phyloP scores from a whole-genome alignment of 2,888 invertebrate genomes.

The Agapostemon virescens region DNA sequence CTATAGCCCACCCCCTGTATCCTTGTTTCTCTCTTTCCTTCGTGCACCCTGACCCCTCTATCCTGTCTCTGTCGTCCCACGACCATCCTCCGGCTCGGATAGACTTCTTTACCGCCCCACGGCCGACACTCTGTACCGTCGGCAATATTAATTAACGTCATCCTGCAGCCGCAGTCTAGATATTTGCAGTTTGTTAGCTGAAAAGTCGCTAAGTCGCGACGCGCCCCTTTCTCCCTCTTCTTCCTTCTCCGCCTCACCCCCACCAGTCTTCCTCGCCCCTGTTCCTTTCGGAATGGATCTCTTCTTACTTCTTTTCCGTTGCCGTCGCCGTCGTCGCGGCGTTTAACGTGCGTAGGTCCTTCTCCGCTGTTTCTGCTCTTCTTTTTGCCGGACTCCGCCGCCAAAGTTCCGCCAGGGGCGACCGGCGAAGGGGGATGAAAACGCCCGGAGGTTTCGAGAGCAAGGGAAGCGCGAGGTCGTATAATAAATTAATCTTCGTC shows the following conservation, averaged over 20 bases:
- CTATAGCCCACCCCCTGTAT: conserved; percentile 28
- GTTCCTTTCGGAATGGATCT: conserved; percentile 10
- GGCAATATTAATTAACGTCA: conserved; percentile 76
- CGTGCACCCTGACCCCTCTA: conserved; percentile 7
- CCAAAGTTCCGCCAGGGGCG: not conserved
- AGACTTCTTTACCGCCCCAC: conserved; percentile 53
- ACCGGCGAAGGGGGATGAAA: conserved; percentile 14
- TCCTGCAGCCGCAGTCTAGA: conserved; percentile 68
- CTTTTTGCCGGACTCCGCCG: not conserved
- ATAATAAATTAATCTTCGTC: conserved; percentile 72
- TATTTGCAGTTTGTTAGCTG: conserved; percentile 72
- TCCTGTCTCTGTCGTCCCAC: conserved; percentile 27
- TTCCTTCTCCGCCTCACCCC: no score
- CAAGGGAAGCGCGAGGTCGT: conserved; percentile 67
- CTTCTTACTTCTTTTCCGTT: conserved; percentile 16
- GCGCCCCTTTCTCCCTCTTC: conserved; percentile 21
- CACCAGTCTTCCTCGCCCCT: not conserved
- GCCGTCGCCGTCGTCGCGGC: not conserved
- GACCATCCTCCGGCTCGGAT: conserved; percentile 50
- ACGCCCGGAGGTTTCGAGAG: conserved; percentile 46
- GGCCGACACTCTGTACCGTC: conserved; percentile 62
- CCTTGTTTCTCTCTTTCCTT: conserved; percentile 6
- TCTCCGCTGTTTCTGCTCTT: not conserved
- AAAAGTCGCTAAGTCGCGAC: conserved; percentile 65
- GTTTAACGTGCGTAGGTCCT: conserved; percentile 16